Conservation (phyloP, 2,797 vertebrate genomes). For the Myripristis jacobus region DNA sequence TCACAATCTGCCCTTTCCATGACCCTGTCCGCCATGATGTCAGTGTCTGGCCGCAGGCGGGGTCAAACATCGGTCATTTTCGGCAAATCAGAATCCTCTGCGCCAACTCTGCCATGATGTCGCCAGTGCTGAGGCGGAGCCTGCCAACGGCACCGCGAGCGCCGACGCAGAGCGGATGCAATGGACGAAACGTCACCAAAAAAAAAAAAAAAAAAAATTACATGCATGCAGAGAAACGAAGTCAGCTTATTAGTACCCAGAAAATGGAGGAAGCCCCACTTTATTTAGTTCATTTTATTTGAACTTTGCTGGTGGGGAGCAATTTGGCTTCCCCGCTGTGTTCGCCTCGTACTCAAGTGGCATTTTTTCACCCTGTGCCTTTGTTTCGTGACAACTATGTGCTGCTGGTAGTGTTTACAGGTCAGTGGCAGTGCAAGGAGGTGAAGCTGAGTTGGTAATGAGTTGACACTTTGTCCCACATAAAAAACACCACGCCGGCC, state of each 20-base stretch:
- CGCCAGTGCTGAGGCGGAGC: background rate
- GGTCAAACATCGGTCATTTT: slow-evolving; percentile 50
- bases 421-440: slow-evolving; percentile 71
- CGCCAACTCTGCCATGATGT: slow-evolving; percentile 15
- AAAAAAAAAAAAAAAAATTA: background rate
- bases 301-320: slow-evolving; percentile 17
- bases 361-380: slow-evolving; percentile 33
- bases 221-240: background rate
- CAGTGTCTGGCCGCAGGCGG: slow-evolving; percentile 59
- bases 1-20: slow-evolving; percentile 72
- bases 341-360: slow-evolving; percentile 30
- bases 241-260: slow-evolving; percentile 17
- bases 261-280: slow-evolving; percentile 49
- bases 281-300: slow-evolving; percentile 43
- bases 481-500: slow-evolving; percentile 58
- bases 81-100: slow-evolving; percentile 69
- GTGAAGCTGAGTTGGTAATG: slow-evolving; percentile 73
- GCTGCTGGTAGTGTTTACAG: slow-evolving; percentile 69
- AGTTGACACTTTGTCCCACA: slow-evolving; percentile 75
- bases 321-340: slow-evolving; percentile 39
- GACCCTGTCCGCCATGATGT: slow-evolving; percentile 73
- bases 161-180: background rate
- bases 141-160: background rate
- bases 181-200: slow-evolving; percentile 10
- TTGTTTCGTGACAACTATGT: slow-evolving; percentile 67